Base-by-base conservation (phyloP, 2,113 vertebrate genomes). In the Ailuropoda melanoleuca region DNA sequence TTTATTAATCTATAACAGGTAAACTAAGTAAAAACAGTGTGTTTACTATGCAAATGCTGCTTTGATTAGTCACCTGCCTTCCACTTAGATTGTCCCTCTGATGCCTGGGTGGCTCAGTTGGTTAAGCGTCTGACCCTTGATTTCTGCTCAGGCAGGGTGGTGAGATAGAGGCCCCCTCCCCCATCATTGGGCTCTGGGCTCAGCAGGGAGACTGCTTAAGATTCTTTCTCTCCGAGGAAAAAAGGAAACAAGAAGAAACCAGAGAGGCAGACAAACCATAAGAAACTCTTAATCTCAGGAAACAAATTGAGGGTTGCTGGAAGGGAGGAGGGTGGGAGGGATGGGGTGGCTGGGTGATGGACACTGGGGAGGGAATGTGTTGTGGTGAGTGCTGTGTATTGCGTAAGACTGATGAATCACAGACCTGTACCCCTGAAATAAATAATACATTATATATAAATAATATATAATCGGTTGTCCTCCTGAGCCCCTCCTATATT, bases 31-130 rank as follows among this genome's bases (percentile, higher is more conserved):
- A 85, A 97, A 83, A 75, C 21, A 66, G 34, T 39, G 21, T 66
- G 18, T 58, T 85, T 46, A 11, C 46, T 4, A 60, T 82, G 77
- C 39, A 82, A 74, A 80, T n/a, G 23, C 60, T 85, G 56, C 50
- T 90, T 94, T 58, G 29, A 90, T 91, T 85, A 70, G 29, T 93
- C 66, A 95, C 70, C 48, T 11, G 39, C 50, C 13, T 97, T 95
- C 37, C 31, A 46, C 14, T 74, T 66, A 37, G 53, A 78, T 78
- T 31, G 23, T 29, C 56, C 39, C 43, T 39, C 58, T 39, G 39
- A 87, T 4, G 1, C 34, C 34, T 68, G 17, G 64, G 64, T 66
- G 34, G 34, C 8, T 68, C 17, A 68, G 34, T 68, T n/a, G 66
- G 66, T 68, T 68, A 68, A 68, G 34, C 19, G 34, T 68, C 34